phyloP scores from a whole-genome alignment of 2,888 invertebrate genomes.

The Gastracanthus pulcherrimus region DNA sequence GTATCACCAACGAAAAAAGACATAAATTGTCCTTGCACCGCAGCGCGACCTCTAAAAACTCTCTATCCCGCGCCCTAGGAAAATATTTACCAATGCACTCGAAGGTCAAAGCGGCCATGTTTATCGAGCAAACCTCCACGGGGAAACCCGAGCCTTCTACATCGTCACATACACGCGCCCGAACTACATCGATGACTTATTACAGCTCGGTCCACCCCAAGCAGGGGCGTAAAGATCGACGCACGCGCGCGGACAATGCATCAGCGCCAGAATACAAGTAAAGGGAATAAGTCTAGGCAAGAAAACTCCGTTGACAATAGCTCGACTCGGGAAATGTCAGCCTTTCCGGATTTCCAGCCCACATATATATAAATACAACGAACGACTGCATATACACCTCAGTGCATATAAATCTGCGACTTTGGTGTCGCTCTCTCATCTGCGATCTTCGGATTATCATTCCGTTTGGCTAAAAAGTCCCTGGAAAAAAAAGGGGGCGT shows the following conservation, averaged over 20 bases:
- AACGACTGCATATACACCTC: neutral
- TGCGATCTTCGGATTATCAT: conserved; percentile 10
- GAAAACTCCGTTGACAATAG: conserved; percentile 9
- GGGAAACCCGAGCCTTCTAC: neutral
- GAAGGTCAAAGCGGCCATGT: conserved; percentile 28
- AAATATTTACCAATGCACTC: conserved; percentile 29
- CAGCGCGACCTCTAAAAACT: neutral
- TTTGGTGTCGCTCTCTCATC: no score
- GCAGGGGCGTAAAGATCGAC: neutral
- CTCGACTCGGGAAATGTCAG: conserved; percentile 28
- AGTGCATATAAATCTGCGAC: neutral
- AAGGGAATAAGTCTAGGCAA: neutral
- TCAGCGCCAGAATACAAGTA: neutral
- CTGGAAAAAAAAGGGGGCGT: neutral
- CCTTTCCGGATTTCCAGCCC: conserved; percentile 14
- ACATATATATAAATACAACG: conserved; percentile 14
- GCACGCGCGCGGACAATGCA: neutral
- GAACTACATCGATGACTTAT: conserved; percentile 49
- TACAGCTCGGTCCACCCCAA: neutral
- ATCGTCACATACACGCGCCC: neutral
- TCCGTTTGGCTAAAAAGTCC: neutral
- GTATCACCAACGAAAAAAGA: conserved; percentile 4
- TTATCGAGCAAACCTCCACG: conserved; percentile 34
- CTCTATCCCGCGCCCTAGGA: conserved; percentile 4
- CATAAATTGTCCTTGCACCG: neutral